Percentiles rank a stretch among this genome's conserved stretches.
These are phyloP conservation scores for Drosophila sproati DNA, from an alignment of 1,140 invertebrate genomes.

Conservation along the genomic window DNA sequence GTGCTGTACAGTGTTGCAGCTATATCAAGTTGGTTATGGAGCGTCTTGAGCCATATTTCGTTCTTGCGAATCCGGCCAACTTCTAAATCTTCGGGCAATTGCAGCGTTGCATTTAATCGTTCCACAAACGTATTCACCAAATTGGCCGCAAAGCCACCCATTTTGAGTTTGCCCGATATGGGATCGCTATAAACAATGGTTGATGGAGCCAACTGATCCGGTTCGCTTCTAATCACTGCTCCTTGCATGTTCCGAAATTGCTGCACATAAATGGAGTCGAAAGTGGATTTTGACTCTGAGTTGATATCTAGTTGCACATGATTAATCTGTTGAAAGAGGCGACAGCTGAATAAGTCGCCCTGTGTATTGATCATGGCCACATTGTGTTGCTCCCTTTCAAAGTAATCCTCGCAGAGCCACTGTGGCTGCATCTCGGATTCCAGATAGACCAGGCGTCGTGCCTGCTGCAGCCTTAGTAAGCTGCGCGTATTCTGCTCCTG, in stretches of 20 bases:
- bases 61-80: not conserved
- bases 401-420: constrained; percentile 32
- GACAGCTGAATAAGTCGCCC: constrained; percentile 43
- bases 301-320: constrained; percentile 2
- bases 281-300: not conserved
- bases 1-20: constrained; percentile 15
- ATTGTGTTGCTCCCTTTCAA: constrained; percentile 53
- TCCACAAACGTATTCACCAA: constrained; percentile 43
- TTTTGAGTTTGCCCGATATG: not conserved
- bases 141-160: constrained; percentile 52
- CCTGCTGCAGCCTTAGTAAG: constrained; percentile 38
- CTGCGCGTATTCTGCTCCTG: constrained; percentile 30
- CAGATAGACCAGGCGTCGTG: constrained; percentile 39
- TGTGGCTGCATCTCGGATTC: not conserved
- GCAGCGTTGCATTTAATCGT: constrained; percentile 55
- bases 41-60: not conserved
- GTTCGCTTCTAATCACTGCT: constrained; percentile 19
- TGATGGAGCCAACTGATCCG: constrained; percentile 44
- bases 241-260: constrained; percentile 65
- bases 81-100: not conserved
- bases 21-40: constrained; percentile 47
- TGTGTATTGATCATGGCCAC: constrained; percentile 47
- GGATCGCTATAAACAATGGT: constrained; percentile 43
- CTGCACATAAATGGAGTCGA: constrained; percentile 34
- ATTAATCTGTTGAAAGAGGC: constrained; percentile 41